Conservation (phyloP, 2,113 vertebrate species). For the Chelonoidis abingdonii region DNA sequence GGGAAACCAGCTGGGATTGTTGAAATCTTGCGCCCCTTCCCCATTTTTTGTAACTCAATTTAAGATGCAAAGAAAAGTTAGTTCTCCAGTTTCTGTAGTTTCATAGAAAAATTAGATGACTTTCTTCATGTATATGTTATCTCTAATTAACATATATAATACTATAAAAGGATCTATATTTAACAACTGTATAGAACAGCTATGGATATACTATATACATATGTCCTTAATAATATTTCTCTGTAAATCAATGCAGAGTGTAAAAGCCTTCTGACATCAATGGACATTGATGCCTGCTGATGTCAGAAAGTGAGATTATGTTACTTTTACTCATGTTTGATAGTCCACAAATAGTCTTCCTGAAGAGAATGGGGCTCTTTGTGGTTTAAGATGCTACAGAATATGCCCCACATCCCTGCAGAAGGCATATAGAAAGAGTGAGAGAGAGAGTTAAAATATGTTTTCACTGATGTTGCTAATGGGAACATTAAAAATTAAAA, state of each 20-base stretch:
- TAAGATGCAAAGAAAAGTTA: neutral
- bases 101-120: neutral
- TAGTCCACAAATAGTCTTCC: neutral
- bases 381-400: neutral
- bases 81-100: neutral
- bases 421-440: neutral
- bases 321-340: neutral
- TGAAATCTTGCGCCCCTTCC: neutral
- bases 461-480: slow-evolving; percentile 15
- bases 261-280: neutral
- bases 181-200: neutral
- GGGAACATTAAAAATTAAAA: slow-evolving; percentile 4
- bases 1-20: neutral
- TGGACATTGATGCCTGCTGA: neutral
- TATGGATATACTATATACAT: neutral
- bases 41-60: neutral
- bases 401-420: neutral
- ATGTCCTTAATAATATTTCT: neutral
- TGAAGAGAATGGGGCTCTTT: neutral
- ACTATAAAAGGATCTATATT: neutral
- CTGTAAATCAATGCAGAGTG: neutral
- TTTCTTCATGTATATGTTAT: neutral
- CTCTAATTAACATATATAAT: neutral
- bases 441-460: neutral
- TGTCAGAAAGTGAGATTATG: neutral